A percentile compares a stretch with the other conserved stretches of the same genome.
Conservation (phyloP, 2,888 invertebrate species). For the Cryptus viduatorius region DNA sequence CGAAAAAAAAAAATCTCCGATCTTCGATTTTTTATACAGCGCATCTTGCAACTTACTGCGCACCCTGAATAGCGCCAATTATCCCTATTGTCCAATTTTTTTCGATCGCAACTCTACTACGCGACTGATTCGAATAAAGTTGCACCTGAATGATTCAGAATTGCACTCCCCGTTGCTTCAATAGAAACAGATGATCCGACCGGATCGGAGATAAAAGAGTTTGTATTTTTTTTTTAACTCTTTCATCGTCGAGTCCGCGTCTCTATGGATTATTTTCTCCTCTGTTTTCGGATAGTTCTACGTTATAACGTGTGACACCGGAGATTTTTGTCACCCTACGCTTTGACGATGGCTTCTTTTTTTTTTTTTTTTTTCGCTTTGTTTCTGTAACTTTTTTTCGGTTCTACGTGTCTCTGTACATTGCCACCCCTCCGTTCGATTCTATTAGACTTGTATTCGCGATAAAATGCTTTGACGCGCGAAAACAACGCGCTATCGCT, state of each 20-base stretch:
- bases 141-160: neutral
- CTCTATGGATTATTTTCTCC: neutral
- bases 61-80: too few species aligned
- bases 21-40: too few species aligned
- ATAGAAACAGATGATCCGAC: neutral
- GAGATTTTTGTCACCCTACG: neutral
- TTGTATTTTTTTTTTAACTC: neutral
- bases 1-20: too few species aligned
- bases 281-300: neutral
- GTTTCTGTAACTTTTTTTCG: neutral
- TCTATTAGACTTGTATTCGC: constrained; percentile 24
- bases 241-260: neutral
- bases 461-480: constrained; percentile 50
- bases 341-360: neutral
- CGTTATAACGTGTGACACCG: neutral
- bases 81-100: too few species aligned
- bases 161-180: neutral
- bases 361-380: constrained; percentile 1
- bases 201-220: neutral
- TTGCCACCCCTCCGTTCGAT: constrained; percentile 14
- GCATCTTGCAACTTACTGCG: too few species aligned
- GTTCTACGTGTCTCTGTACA: neutral
- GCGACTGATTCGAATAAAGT: too few species aligned
- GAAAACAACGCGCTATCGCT: constrained; percentile 51
- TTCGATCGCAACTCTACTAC: too few species aligned